Base-by-base conservation (phyloP, 1,140 invertebrate genomes). In the Tenebrio molitor region DNA sequence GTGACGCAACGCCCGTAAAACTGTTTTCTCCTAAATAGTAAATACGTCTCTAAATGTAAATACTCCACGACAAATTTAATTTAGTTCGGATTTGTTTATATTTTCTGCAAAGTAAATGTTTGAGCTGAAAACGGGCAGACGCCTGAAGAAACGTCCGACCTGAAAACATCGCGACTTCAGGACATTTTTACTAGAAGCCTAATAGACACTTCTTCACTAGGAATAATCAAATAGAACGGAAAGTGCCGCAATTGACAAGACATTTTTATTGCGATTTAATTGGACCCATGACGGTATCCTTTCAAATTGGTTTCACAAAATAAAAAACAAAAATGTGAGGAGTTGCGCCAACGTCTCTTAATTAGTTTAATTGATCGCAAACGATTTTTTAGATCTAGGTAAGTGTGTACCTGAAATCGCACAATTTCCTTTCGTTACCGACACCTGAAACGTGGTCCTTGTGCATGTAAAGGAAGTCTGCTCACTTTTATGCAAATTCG, bases 341-440 rank as follows among this genome's bases (percentile, higher is more conserved):
- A 10, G 50, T 58, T 58, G 19, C 50, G 50, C 50, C 50, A 58
- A 58, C 50, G n/a, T 39, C 5, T 39, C 5, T 12, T 39, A 39
- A 58, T 25, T 33, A 25, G 10, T 53, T 53, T 53, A 53, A 53
- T 58, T 58, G 50, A 58, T 58, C 29, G 23, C 50, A 34, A 5
- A 15, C 50, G 7, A 14, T 58, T 58, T 12, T 58, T 21, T 58
- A 5, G 8, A 29, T 39, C n/a, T n/a, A 39, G 5, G 36, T 39
- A 39, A 39, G 36, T 58, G 29, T n/a, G n/a, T n/a, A 12, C 8
- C 19, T 10, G 10, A 58, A 58, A 58, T 58, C 50, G 50, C 50
- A 58, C 50, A 58, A 58, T 58, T 58, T 58, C 50, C 50, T 58
- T 17, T 25, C 12, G n/a, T 29, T 58, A 58, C n/a, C 29, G 29